Evolutionary conservation across 30 jellyfish, hydroid and myxozoan genomes (phyloP), one percentile per base, ranked within the genome.

Genomic region (Cassiopea xamachana): DNA sequence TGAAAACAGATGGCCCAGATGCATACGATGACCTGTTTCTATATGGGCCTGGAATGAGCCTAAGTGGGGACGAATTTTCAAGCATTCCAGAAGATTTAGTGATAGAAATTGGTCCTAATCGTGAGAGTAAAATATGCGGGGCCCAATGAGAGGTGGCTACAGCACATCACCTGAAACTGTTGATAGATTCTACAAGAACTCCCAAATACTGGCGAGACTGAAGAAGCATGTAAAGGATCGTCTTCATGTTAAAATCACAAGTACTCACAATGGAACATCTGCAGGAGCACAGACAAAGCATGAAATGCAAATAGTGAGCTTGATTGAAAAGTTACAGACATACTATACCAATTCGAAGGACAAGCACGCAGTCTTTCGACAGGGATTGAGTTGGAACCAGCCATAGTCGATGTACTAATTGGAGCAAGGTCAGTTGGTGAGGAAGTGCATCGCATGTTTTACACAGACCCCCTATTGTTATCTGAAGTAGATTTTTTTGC

Each of bases 351-450:
- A 83, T 83, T 83, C 1, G 83, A 68, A 71, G 91, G 91, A 71
- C 85, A 85, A 83, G 83, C 91, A 67, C 91, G 85, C 91, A 83
- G 64, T 68, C 19, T 83, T 17, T 83, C 91, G 67, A 83, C 91
- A 83, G 91, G 83, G 91, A 83, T 83, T 64, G 91, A 83, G 83
- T 16, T 83, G 70, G 83, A 83, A 46, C 91, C 85, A 83, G 76
- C 91, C 7, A 71, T 83, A 83, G 91, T 83, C 55, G 71, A 83
- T n/a, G 91, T 75, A 69, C 91, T 83, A 83, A 83, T 83, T 71
- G 83, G 91, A 83, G 91, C 91, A 83, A 83, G 91, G 91, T 83
- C 91, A 64, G 91, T 83, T 83, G 91, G 91, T 83, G 83, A 68
- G 67, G 83, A 83, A 83, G 64, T 67, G 91, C 91, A 83, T 83